Evolutionary conservation across 2,888 invertebrate species (phyloP).

Genomic region (Pammene fasciana): DNA sequence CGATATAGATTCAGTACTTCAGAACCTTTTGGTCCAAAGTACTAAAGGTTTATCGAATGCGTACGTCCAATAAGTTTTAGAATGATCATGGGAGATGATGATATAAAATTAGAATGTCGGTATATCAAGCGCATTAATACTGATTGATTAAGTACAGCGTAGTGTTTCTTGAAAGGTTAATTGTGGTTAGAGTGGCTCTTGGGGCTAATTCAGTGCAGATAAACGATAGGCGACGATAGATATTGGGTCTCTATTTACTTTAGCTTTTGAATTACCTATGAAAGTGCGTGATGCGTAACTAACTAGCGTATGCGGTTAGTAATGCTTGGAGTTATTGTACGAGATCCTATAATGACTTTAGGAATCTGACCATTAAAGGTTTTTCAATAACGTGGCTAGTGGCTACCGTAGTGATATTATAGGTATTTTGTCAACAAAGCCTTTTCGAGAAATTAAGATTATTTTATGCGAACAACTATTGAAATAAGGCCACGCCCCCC

Average conservation of each 20-base stretch:
- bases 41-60: not conserved
- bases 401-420: no score
- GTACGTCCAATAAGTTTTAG: constrained; percentile 5
- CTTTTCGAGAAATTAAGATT: no score
- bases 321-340: not conserved
- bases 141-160: constrained; percentile 41
- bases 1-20: constrained; percentile 56
- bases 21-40: constrained; percentile 23
- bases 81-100: constrained; percentile 31
- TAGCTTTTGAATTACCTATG: constrained; percentile 9
- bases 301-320: not conserved
- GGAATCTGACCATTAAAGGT: no score
- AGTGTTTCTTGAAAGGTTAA: constrained; percentile 41
- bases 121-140: constrained; percentile 48
- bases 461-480: not conserved
- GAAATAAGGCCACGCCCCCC: not conserved
- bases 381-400: no score
- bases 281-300: not conserved
- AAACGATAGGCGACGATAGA: constrained; percentile 38
- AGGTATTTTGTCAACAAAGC: no score
- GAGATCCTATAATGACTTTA: no score
- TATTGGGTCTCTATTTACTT: constrained; percentile 34
- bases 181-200: constrained; percentile 39
- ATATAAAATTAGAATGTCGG: constrained; percentile 56
- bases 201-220: constrained; percentile 37